Conservation (phyloP, 2,797 vertebrate species). For the Darevskia nairensis region DNA sequence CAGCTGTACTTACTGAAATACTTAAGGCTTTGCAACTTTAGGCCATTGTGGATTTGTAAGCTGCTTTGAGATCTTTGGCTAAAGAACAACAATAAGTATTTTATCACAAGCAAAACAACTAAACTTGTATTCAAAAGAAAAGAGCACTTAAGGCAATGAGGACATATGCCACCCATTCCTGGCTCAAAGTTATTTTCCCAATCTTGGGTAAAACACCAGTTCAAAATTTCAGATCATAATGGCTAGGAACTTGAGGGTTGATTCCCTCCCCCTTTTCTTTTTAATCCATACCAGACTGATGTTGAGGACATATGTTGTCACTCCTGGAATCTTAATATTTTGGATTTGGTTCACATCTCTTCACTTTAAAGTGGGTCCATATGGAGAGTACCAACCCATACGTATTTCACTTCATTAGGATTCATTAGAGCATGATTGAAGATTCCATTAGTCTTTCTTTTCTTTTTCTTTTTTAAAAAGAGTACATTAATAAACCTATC, state of each 20-base stretch:
- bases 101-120: background rate
- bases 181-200: background rate
- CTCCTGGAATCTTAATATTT: constrained; percentile 7
- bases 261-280: background rate
- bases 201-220: background rate
- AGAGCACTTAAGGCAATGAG: too few species aligned
- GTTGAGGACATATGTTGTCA: background rate
- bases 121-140: background rate
- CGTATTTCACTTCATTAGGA: constrained; percentile 68
- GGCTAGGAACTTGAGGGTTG: background rate
- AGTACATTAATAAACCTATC: constrained; percentile 74
- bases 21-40: background rate
- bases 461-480: constrained; percentile 37
- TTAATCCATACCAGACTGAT: background rate
- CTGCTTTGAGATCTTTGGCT: background rate
- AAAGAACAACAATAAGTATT: background rate
- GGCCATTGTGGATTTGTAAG: background rate
- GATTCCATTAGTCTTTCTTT: constrained; percentile 75
- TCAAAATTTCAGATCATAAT: background rate
- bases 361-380: constrained; percentile 57
- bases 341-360: constrained; percentile 31
- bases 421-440: constrained; percentile 70
- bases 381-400: constrained; percentile 58
- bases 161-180: background rate
- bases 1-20: background rate